phyloP scores from a whole-genome alignment of 2,888 invertebrate genomes.

The Dynastes hyllus region DNA sequence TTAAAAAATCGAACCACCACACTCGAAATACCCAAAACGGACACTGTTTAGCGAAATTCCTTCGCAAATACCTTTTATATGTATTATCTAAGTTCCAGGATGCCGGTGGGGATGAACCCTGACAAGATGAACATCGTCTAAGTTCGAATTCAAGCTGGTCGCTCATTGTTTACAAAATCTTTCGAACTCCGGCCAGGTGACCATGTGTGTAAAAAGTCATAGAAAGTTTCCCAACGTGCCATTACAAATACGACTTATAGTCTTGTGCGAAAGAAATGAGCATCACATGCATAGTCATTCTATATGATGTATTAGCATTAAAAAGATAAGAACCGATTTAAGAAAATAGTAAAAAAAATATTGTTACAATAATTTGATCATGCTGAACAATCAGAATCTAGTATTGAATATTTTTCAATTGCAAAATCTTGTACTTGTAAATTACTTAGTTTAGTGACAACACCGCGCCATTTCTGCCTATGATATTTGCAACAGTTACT shows the following conservation, averaged over 20 bases:
- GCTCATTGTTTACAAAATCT: constrained; percentile 64
- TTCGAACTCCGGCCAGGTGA: constrained; percentile 58
- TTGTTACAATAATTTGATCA: no score
- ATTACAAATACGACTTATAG: not conserved
- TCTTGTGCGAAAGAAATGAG: constrained; percentile 40
- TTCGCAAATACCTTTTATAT: constrained; percentile 57
- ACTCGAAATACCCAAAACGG: not conserved
- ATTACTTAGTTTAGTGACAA: no score
- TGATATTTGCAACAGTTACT: no score
- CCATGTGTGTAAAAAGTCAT: constrained; percentile 51
- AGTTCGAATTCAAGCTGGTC: constrained; percentile 59
- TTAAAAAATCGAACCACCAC: not conserved
- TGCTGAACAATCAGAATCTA: no score
- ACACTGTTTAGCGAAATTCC: constrained; percentile 53
- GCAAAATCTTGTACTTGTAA: no score
- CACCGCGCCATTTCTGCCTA: no score
- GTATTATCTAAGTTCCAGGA: constrained; percentile 14
- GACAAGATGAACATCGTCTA: constrained; percentile 27
- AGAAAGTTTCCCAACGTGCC: constrained; percentile 49
- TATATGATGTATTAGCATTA: not conserved
- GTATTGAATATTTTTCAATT: no score
- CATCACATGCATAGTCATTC: constrained; percentile 48
- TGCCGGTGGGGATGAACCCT: constrained; percentile 54
- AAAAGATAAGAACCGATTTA: not conserved
- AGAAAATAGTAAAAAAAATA: no score